Evolutionary conservation across 2,888 invertebrate species (phyloP).

Genomic region (Volucella inflata): DNA sequence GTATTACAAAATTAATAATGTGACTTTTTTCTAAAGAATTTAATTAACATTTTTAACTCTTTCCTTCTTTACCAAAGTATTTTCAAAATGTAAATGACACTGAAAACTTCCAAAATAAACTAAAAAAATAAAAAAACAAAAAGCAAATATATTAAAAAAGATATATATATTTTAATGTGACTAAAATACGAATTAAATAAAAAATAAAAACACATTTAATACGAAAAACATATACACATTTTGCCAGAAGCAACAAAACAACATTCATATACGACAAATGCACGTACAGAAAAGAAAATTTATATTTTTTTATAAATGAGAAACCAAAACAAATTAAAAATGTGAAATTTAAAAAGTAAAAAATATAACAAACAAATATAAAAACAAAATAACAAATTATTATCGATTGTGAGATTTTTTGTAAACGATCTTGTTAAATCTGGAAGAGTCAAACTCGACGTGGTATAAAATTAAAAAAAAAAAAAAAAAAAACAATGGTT

Average conservation of each 20-base stretch:
- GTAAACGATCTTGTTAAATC: slow-evolving; percentile 70
- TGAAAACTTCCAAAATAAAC: slow-evolving; percentile 68
- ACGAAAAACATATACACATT: slow-evolving; percentile 78
- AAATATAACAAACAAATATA: slow-evolving; percentile 48
- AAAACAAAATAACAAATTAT: slow-evolving; percentile 47
- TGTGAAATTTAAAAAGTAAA: slow-evolving; percentile 5
- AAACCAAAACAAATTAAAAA: slow-evolving; percentile 25
- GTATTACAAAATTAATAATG: neutral
- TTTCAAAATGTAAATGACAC: slow-evolving; percentile 72
- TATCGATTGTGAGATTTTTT: slow-evolving; percentile 63
- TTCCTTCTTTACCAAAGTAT: slow-evolving; percentile 64
- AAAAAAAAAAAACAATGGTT: slow-evolving; percentile 77
- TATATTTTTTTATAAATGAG: slow-evolving; percentile 75
- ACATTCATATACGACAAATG: slow-evolving; percentile 79
- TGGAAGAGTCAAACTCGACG: slow-evolving; percentile 73
- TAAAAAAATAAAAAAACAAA: slow-evolving; percentile 60
- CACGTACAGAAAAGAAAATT: slow-evolving; percentile 75
- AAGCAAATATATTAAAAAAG: slow-evolving; percentile 28
- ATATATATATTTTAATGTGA: slow-evolving; percentile 74
- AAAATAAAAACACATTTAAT: slow-evolving; percentile 75
- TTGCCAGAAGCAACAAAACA: slow-evolving; percentile 78
- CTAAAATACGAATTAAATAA: slow-evolving; percentile 72
- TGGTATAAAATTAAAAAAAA: slow-evolving; percentile 72
- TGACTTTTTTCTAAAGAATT: neutral
- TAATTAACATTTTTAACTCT: slow-evolving; percentile 7